Percentiles rank a stretch among this genome's conserved stretches.
These are phyloP conservation scores for Burhinus oedicnemus DNA, from an alignment of 2,113 vertebrate genomes.

Conservation along the genomic window DNA sequence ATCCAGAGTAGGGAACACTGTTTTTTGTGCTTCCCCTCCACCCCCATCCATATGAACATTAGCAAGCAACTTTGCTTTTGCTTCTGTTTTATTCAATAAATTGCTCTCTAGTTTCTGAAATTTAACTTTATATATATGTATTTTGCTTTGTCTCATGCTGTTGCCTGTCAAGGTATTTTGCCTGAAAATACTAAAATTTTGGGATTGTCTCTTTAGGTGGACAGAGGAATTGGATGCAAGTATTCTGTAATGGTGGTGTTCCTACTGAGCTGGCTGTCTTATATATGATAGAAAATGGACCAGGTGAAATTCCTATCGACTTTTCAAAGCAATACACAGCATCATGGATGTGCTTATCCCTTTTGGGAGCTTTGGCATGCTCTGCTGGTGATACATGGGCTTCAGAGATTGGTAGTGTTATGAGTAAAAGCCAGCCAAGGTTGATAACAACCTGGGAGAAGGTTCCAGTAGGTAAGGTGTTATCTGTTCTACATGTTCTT, in stretches of 20 bases:
- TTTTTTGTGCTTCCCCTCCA: neutral
- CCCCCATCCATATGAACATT: neutral
- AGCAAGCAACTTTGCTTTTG: neutral
- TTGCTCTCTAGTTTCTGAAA: neutral
- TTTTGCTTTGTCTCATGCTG: neutral
- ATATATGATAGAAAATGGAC: slow-evolving; percentile 96
- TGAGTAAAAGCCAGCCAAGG: slow-evolving; percentile 84
- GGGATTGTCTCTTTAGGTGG: slow-evolving; percentile 79
- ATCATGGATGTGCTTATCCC: slow-evolving; percentile 96
- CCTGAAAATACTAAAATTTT: neutral
- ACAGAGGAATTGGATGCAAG: slow-evolving; percentile 95
- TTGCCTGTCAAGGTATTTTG: neutral
- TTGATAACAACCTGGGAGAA: slow-evolving; percentile 94
- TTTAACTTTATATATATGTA: neutral
- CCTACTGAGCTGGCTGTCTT: slow-evolving; percentile 92
- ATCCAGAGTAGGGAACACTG: neutral
- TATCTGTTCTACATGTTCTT: neutral
- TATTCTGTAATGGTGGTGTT: slow-evolving; percentile 93
- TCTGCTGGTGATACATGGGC: slow-evolving; percentile 95
- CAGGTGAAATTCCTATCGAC: slow-evolving; percentile 92
- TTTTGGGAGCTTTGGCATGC: slow-evolving; percentile 89
- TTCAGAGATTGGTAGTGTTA: slow-evolving; percentile 89
- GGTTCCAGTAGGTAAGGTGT: slow-evolving; percentile 89
- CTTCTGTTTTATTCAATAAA: neutral
- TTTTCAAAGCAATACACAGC: slow-evolving; percentile 91